Evolutionary conservation across 1,140 invertebrate genomes (phyloP), one percentile per base, ranked within the genome.

Genomic region (Drosophila quadrilineata): DNA sequence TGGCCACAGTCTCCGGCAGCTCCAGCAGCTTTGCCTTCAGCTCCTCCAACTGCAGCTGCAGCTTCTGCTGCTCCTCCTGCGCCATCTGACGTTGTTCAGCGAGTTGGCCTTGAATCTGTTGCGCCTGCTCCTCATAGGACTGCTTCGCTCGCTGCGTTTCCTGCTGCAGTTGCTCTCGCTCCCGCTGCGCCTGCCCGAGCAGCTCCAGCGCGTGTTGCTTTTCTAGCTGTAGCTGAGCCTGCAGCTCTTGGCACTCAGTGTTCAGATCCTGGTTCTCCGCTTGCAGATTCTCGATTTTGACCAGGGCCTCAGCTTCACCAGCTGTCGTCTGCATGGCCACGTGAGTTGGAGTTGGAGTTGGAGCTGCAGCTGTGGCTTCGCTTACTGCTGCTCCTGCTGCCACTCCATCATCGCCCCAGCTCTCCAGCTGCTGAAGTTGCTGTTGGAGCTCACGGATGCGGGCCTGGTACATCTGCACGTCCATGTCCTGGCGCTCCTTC

Each of bases 401-500:
- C 94, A 93, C 24, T 92, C 90, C 62, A 89, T 90, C 3, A 0
- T 58, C 82, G 52, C 87, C 90, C 93, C 92, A 93, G 67, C 93
- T 88, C 3, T 91, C 92, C 14, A 94, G 74, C n/a, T 91, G 84
- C 59, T 92, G 90, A 8, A 94, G 68, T 89, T 94, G 93, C 19
- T 92, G 90, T 60, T 90, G 90, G 2, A 93, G 89, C 80, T 94
- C 93, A 65, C 93, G 92, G 72, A 93, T 94, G 73, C 94, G 92
- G 19, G 92, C 92, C 77, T 94, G 93, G 88, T 93, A 93, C 66
- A 94, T 91, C 66, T 94, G 92, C 60, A 94, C 91, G 87, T 94
- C 93, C 73, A 91, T 91, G 66, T 96, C 95, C 89, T 95, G 93
- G 58, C 93, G 93, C 86, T 96, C 95, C 90, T 96, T 96, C 88